Percentiles rank a stretch among this genome's conserved stretches.
Evolutionary conservation across 2,888 invertebrate genomes (phyloP).

Genomic region (Gnatocerus cornutus): DNA sequence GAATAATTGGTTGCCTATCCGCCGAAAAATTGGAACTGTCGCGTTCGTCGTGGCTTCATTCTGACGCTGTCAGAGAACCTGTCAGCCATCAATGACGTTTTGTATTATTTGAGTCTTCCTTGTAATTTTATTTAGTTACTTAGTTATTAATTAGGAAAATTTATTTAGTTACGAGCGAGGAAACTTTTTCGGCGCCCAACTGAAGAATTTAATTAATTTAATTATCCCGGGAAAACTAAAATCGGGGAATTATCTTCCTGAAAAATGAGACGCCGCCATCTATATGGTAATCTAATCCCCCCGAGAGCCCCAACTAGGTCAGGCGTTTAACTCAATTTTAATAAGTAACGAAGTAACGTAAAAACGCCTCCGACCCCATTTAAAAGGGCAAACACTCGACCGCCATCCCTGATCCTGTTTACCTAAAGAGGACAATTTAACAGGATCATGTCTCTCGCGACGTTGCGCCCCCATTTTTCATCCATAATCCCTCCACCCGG

Average conservation of each 20-base stretch:
- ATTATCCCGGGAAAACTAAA: too few relatives aligned
- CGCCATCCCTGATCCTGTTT: constrained; percentile 3
- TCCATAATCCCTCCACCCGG: not conserved
- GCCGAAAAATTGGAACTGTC: too few relatives aligned
- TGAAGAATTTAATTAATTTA: too few relatives aligned
- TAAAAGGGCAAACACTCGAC: constrained; percentile 6
- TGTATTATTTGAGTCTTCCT: too few relatives aligned
- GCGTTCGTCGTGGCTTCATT: too few relatives aligned
- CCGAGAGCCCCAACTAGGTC: constrained; percentile 11
- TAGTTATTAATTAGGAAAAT: too few relatives aligned
- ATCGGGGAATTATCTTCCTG: not conserved
- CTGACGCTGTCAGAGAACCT: too few relatives aligned
- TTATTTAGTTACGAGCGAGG: too few relatives aligned
- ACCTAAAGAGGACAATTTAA: not conserved
- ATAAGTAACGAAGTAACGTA: constrained; percentile 7
- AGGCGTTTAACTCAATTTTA: constrained; percentile 23
- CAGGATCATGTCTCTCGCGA: constrained; percentile 4
- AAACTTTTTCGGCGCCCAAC: too few relatives aligned
- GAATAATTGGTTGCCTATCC: not conserved
- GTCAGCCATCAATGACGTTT: too few relatives aligned
- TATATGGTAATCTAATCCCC: not conserved
- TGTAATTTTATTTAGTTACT: too few relatives aligned
- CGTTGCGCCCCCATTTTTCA: constrained; percentile 9
- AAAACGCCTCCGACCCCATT: constrained; percentile 2
- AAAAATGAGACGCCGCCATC: not conserved